Conservation (phyloP, 2,113 vertebrate genomes). For the Callospermophilus lateralis region DNA sequence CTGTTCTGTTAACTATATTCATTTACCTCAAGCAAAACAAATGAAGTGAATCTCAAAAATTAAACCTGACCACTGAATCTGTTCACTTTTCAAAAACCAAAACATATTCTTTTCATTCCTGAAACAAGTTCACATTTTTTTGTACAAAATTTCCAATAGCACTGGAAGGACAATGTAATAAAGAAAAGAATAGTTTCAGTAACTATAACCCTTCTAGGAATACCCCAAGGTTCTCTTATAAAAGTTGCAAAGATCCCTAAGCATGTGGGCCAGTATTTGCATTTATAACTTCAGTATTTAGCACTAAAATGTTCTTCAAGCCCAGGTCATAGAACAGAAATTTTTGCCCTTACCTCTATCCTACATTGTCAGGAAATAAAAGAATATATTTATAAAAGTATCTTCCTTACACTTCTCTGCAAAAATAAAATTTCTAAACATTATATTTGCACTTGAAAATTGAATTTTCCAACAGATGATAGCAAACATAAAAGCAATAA, state of each 20-base stretch:
- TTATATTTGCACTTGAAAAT: background rate
- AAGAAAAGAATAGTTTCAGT: background rate
- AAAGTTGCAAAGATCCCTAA: background rate
- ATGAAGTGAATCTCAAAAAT: background rate
- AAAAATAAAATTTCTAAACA: background rate
- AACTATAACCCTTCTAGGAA: background rate
- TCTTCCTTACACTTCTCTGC: background rate
- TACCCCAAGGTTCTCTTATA: background rate
- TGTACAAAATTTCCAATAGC: background rate
- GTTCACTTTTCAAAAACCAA: background rate
- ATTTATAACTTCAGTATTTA: background rate
- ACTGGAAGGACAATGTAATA: background rate
- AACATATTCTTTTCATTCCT: background rate
- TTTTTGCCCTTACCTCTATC: background rate
- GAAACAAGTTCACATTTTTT: background rate
- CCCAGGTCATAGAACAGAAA: background rate
- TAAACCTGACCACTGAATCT: background rate
- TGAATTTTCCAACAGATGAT: too few relatives aligned
- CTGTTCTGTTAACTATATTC: background rate
- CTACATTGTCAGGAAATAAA: background rate
- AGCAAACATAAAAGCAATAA: too few relatives aligned
- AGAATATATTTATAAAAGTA: background rate
- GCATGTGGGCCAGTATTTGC: background rate
- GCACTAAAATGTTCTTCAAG: background rate
- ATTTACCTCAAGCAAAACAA: background rate